These are phyloP conservation scores for Arvicanthis niloticus DNA, from an alignment of 2,113 vertebrate species.

Conservation along the genomic window DNA sequence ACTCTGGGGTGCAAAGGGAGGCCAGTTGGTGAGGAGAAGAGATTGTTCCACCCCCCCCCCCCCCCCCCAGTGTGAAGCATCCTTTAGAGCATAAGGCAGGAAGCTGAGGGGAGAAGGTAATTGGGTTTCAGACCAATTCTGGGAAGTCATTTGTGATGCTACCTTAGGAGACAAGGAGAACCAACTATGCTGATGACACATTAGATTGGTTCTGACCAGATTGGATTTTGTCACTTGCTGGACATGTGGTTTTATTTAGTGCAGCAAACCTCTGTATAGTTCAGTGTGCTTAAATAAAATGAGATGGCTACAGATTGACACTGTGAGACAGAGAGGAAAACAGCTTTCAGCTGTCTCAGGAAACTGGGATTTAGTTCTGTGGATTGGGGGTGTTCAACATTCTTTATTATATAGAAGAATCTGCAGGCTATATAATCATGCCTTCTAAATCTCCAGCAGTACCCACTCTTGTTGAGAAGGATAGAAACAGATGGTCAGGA, in stretches of 20 bases:
- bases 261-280: not conserved
- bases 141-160: not conserved
- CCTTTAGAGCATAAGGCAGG: not conserved
- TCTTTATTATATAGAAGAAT: not conserved
- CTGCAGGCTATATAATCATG: not conserved
- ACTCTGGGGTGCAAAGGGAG: not conserved
- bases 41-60: not conserved
- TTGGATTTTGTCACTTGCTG: not conserved
- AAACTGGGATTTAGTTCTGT: not conserved
- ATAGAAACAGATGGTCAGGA: not conserved
- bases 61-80: too few species aligned
- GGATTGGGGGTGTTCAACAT: accelerated
- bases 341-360: not conserved
- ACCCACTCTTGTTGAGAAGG: not conserved
- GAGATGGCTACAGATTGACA: not conserved
- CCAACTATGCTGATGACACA: not conserved
- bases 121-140: not conserved
- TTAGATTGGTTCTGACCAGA: not conserved
- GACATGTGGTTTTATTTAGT: not conserved
- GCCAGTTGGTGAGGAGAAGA: accelerated
- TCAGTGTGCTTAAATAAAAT: not conserved
- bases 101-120: not conserved
- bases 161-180: not conserved
- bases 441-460: not conserved
- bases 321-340: not conserved